Conservation (phyloP, 2,797 vertebrate genomes). For the Balearica regulorum region DNA sequence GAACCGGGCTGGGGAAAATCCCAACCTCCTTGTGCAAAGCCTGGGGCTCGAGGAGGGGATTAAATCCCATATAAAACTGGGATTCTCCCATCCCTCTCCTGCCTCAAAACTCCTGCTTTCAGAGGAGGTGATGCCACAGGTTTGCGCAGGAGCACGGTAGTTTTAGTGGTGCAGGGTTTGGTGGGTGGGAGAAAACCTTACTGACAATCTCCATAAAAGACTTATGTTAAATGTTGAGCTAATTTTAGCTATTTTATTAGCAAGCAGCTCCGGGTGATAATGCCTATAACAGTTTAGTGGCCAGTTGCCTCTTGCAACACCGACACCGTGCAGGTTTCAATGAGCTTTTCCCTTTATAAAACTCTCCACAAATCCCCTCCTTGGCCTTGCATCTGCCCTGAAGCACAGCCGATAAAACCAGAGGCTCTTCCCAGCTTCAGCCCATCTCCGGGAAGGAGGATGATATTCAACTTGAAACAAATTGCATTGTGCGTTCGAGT, state of each 20-base stretch:
- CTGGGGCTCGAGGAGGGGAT: not conserved
- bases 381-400: not conserved
- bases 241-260: not conserved
- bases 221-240: fast-evolving
- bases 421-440: not conserved
- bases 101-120: fast-evolving
- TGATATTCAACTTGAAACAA: not conserved
- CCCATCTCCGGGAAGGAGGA: not conserved
- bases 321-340: fast-evolving
- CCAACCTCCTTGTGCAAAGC: not conserved
- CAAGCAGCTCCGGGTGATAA: not conserved
- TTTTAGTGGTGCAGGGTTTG: not conserved
- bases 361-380: not conserved
- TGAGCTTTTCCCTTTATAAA: not conserved
- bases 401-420: fast-evolving
- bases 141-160: fast-evolving
- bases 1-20: not conserved
- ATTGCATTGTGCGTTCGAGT: not conserved
- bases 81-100: not conserved
- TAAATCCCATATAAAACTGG: not conserved
- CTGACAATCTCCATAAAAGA: fast-evolving
- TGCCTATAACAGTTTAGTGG: not conserved
- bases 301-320: not conserved
- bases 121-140: fast-evolving
- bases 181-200: not conserved